Evolutionary conservation across 64 coral and sea anemone genomes (phyloP), one percentile per base, ranked within the genome.

Genomic region (Hydrozoanthus tunicans): DNA sequence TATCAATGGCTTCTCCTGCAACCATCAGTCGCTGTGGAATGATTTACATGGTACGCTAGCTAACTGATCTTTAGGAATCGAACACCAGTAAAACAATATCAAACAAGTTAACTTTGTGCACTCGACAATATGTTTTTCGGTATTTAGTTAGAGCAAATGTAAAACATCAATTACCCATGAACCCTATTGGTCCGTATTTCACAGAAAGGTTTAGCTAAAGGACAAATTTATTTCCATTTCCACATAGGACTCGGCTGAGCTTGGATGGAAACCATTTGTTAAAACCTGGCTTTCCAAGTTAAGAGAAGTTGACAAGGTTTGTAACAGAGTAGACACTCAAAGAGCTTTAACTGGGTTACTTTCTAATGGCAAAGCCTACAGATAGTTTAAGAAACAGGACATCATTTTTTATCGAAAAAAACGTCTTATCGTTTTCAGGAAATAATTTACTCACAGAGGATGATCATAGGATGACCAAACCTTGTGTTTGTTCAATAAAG

Each of bases 11-110:
- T 17, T 98, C 96, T 9, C 96, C 96, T 10, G 96, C 96, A 73
- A 98, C 96, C 53, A 94, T 98, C 64, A 98, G 96, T 83, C 94
- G 96, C 23, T 98, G 96, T 85, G 96, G 94, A 79, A 93, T 98
- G 92, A 94, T 98, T 14, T 95, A 98, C 92, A 93, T 98, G 96
- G 96, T 98, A 95, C 14, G 90, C 54, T 10, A 51, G 13, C 26
- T 78, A 68, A 52, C 54, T 59, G 13, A 59, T 59, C 27, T 6
- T 43, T 43, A 1, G 32, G 32, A 43, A 43, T 43, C 32, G 32
- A 43, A 43, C 32, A 43, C 32, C 32, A 1, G 32, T 43, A 43
- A 43, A 43, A 43, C 32, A 43, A 43, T 43, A 43, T 43, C 32
- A 43, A 43, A 43, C 0, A 43, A 43, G 32, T 43, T 43, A 43